Base-by-base conservation (phyloP, 2,888 invertebrate species). In the Punctoribates punctum region DNA sequence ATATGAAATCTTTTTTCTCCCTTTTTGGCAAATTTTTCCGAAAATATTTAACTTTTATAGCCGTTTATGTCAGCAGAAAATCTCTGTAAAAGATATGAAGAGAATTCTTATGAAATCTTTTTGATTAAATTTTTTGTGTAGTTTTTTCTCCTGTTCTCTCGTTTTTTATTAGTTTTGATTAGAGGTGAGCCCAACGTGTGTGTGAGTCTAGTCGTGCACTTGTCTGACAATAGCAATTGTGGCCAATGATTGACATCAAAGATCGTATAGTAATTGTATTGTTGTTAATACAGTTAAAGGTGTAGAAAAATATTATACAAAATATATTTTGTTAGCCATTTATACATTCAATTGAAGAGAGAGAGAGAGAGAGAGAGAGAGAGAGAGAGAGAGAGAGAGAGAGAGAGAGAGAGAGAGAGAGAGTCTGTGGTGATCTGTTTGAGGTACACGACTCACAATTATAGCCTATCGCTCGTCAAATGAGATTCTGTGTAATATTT, bases 141-240 rank as follows among this genome's bases (percentile, higher is more conserved):
- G 34, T 34, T 34, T 34, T n/a, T 34, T 34, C 34, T 34, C 34
- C 34, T 34, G 34, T 34, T 34, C 34, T 34, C 34, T 8, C 3
- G 4, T 34, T 34, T 34, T 34, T 34, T 34, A 34, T 34, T 34
- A 34, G 34, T 8, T 34, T 34, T 34, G 46, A 48, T 48, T 17
- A 48, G 46, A 15, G 46, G 17, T 48, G 15, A 48, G 46, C 17
- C 15, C 11, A 9, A 11, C 15, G 20, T 17, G 54, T n/a, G 8
- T 54, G 54, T 54, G n/a, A 54, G 54, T 2, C 23, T 23, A 62
- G 25, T 62, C 62, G 62, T 62, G 62, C 62, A 29, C 27, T 62
- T 25, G 62, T 17, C 29, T 62, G 62, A 62, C 62, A 62, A 62
- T 62, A 62, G 62, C 13, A 62, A 62, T 62, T 62, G 62, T 29